Base-by-base conservation (phyloP, 2,888 invertebrate genomes). In the Calephelis perditalis region DNA sequence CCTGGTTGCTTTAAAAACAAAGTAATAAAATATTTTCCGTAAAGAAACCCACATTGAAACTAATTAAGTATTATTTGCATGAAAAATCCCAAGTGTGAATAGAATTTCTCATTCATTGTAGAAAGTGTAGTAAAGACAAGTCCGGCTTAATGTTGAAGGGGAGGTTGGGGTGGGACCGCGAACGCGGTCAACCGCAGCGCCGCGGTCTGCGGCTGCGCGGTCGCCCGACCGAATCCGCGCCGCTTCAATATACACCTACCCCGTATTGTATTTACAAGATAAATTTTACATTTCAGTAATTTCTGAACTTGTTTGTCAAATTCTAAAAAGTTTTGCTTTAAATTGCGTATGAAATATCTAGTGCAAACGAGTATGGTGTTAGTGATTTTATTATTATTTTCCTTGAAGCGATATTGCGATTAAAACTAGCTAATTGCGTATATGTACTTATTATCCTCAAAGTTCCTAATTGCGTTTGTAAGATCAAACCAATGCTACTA, bases 71-170 rank as follows among this genome's bases (percentile, higher is more conserved):
- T 54, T 54, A 54, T 54, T 54, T 54, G 36, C 52, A 11, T 54
- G 11, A 54, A 54, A 54, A 54, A 54, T 36, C 54, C 58, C 47
- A 44, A 44, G 59, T 59, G 52, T 59, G 54, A 54, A 59, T 59
- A 54, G 52, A 59, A 59, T 54, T 59, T 59, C 43, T 36, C 49
- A 54, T 54, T 54, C 52, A 54, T 54, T 55, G 44, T 56, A 55
- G 59, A 60, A 60, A 60, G 60, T 60, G 73, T 65, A 68, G 68
- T 70, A 71, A 71, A 72, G 70, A 74, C 73, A 73, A 75, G 79
- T 78, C 74, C 73, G 71, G 75, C 70, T 76, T 73, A 76, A 67
- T 69, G 66, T 47, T 58, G 60, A 71, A 73, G 58, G 57, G 72
- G 58, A 62, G 65, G 61, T 62, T 60, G 35, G 59, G 64, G 60